Evolutionary conservation across 2,797 vertebrate species (phyloP), one percentile per base, ranked within the genome.

Genomic region (Hybognathus amarus): DNA sequence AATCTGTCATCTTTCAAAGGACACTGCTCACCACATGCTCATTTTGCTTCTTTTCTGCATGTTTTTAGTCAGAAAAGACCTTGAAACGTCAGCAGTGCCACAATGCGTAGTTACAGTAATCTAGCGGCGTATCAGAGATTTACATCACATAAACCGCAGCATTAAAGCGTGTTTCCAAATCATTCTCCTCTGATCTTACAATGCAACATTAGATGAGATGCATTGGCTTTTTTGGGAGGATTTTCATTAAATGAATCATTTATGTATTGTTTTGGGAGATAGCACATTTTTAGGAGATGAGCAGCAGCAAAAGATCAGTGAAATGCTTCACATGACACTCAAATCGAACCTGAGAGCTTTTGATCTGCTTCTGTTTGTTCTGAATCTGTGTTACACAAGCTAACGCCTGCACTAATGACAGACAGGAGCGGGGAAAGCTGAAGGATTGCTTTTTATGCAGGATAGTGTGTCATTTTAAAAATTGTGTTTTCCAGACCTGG

Each of bases 331-430:
- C 36, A 12, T 8, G 9, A 50, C 30, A 13, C 66, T 69, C 33
- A 80, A 20, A 70, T 70, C 4, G 33, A 30, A 45, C 45, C 47
- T 22, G 38, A 77, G 36, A 70, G 68, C 52, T 69, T 67, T 54
- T 75, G 75, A 76, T 82, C 71, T 70, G 68, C 69, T 67, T 12
- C 71, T 77, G 47, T 81, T 66, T 64, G 40, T 38, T n/a, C 47
- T 40, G 33, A 40, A 20, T 69, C 22, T 54, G 47, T 68, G 56
- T 42, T 64, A 67, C 63, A 71, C n/a, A 77, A 56, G 67, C n/a
- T 1, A 22, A 33, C 27, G 10, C 24, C 10, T 22, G 45, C 50
- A 33, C 20, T 75, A 1, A 33, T 11, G 6, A 45, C 59, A 69
- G 40, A 45, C 45, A 30, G 5, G 56, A 40, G 15, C 15, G 61